Conservation (phyloP, 1,140 invertebrate genomes). For the Condylostylus longicornis region DNA sequence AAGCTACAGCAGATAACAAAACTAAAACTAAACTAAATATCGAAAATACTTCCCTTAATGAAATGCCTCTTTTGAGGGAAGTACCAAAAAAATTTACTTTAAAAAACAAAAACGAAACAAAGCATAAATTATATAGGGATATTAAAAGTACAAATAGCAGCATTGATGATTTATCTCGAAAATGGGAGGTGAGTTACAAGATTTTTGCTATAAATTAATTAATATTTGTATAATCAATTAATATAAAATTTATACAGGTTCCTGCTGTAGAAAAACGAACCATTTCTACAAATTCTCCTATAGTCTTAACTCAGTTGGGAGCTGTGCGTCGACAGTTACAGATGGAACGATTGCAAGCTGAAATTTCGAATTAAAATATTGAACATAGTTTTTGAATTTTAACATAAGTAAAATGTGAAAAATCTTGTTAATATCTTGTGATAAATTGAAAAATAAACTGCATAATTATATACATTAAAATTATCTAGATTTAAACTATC, state of each 20-base stretch:
- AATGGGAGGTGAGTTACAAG: constrained; percentile 20
- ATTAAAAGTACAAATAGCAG: constrained; percentile 9
- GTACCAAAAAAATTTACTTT: constrained; percentile 30
- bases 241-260: constrained; percentile 11
- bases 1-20: too few relatives aligned
- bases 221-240: not conserved
- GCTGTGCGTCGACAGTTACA: constrained; percentile 27
- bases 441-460: too few relatives aligned
- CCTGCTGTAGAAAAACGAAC: constrained; percentile 26
- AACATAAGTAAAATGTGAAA: too few relatives aligned
- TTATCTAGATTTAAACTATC: too few relatives aligned
- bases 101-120: constrained; percentile 9
- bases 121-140: not conserved
- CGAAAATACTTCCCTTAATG: too few relatives aligned
- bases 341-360: constrained; percentile 18
- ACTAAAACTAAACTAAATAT: too few relatives aligned
- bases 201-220: constrained; percentile 1
- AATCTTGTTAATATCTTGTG: too few relatives aligned
- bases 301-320: constrained; percentile 26
- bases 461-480: too few relatives aligned
- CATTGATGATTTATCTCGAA: constrained; percentile 20
- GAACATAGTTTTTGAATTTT: too few relatives aligned
- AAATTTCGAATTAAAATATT: too few relatives aligned
- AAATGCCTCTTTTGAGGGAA: constrained; percentile 27
- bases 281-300: constrained; percentile 19